Conservation (phyloP, 1,140 invertebrate species). For the Drosophila neocordata region DNA sequence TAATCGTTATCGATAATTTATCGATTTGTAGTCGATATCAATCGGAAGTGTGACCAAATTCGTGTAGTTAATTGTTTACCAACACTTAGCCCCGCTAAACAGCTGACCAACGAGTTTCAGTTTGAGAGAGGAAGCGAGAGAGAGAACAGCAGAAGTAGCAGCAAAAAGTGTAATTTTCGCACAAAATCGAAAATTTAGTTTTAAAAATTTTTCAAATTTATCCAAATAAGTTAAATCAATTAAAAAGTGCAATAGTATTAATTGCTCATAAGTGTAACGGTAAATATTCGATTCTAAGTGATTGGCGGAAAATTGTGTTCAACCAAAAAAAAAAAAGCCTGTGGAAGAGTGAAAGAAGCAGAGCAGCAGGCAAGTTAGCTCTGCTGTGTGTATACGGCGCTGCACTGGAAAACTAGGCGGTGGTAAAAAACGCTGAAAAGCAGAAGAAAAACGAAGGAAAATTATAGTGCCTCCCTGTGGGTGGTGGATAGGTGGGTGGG, state of each 20-base stretch:
- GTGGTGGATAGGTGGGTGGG: slow-evolving; percentile 43
- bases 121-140: slow-evolving; percentile 72
- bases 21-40: no score
- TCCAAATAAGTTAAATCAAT: slow-evolving; percentile 43
- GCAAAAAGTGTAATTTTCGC: slow-evolving; percentile 64
- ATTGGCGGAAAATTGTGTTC: slow-evolving; percentile 17
- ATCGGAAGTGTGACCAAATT: slow-evolving; percentile 15
- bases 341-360: slow-evolving; percentile 45
- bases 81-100: slow-evolving; percentile 21
- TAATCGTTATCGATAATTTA: no score
- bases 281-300: slow-evolving; percentile 44
- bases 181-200: slow-evolving; percentile 31
- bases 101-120: slow-evolving; percentile 36
- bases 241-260: slow-evolving; percentile 56
- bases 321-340: slow-evolving; percentile 31
- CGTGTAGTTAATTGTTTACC: background rate
- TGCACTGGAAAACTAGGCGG: slow-evolving; percentile 72
- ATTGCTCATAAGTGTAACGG: slow-evolving; percentile 55
- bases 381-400: slow-evolving; percentile 75
- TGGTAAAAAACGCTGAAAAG: slow-evolving; percentile 69
- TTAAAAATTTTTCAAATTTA: slow-evolving; percentile 58
- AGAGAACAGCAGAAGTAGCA: slow-evolving; percentile 37
- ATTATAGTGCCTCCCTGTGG: slow-evolving; percentile 43
- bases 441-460: slow-evolving; percentile 63
- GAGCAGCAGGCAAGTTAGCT: background rate